Evolutionary conservation across 2,888 invertebrate genomes (phyloP), one percentile per base, ranked within the genome.

Genomic region (Andrena trimmerana): DNA sequence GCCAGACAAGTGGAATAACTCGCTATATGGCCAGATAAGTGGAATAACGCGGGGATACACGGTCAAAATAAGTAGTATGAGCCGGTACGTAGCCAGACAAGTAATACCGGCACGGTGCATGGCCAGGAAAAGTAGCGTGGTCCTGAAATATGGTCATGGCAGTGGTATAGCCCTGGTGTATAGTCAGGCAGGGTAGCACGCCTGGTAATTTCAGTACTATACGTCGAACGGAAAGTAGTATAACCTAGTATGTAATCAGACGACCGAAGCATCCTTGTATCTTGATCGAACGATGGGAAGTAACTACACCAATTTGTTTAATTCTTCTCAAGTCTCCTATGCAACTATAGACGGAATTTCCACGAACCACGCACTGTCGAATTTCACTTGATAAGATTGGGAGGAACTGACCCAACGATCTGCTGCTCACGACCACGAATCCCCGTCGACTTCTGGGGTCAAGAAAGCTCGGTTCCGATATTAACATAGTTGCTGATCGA

Each of bases 1-100:
- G 78, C 54, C 71, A 67, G 78, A 80, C 80, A 78, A 78, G 80
- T 80, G 80, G 78, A 80, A 78, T 80, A 80, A 80, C 78, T 78
- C 31, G 78, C 52, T 80, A 71, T 67, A 78, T 48, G 60, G 80
- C 42, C 78, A 78, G 78, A 80, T 80, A 80, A 78, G 78, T 80
- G 80, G 80, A 80, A 80, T 80, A 80, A 78, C 70, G 42, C 71
- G 71, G 54, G 52, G 52, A 78, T 54, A 60, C 71, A 67, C 66
- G 71, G 80, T 54, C 78, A 71, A 80, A 80, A 80, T 80, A 71
- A 78, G 78, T 80, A 71, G 71, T 62, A 67, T n/a, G 71, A 50
- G 60, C 42, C 78, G 66, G 52, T 59, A 54, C 27, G 36, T 27
- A 48, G 42, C n/a, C 59, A 16, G 60, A 42, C 70, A 20, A 52